Base-by-base conservation (phyloP, 2,797 vertebrate species). In the Hoplostethus mediterraneus region DNA sequence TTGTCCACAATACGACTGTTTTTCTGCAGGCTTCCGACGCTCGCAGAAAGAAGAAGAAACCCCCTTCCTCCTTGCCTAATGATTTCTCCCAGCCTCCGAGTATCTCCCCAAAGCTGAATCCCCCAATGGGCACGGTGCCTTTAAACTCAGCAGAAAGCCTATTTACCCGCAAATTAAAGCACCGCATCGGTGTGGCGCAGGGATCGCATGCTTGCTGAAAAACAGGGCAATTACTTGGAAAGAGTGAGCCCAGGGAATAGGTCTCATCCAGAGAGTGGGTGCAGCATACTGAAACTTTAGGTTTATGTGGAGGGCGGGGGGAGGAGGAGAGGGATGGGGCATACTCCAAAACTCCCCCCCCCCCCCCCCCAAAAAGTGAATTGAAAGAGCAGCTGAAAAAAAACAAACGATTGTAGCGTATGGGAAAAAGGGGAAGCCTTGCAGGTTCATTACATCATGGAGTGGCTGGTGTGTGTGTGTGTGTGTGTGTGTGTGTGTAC, bases 121-220 rank as follows among this genome's bases (percentile, higher is more conserved):
- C 85, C 87, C 86, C 71, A 83, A 81, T 11, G 68, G 81, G 62
- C 77, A 54, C 42, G 30, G 58, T 33, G 87, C 88, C 85, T 91
- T 91, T 90, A 91, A 92, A 92, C 90, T 91, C 86, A 86, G 89
- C 89, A 88, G 88, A 92, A 92, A 90, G 87, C 81, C 77, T 90
- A 88, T 92, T 92, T 92, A 91, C 87, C 80, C 67, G 33, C 84
- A 91, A 91, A 92, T 91, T 86, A 90, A 93, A 89, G 86, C 77
- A 48, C 52, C 14, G 70, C 83, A 77, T 77, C 69, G 59, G 77
- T 77, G 73, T 86, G 66, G 85, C 48, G 67, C 82, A 70, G 75
- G 75, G 79, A 85, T 87, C 56, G 77, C 21, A 68, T 71, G 78
- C 78, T 85, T 67, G 67, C 76, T 54, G 68, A 73, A 90, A 93